Evolutionary conservation across 1,140 invertebrate genomes (phyloP).

Genomic region (Papilio dardanus): DNA sequence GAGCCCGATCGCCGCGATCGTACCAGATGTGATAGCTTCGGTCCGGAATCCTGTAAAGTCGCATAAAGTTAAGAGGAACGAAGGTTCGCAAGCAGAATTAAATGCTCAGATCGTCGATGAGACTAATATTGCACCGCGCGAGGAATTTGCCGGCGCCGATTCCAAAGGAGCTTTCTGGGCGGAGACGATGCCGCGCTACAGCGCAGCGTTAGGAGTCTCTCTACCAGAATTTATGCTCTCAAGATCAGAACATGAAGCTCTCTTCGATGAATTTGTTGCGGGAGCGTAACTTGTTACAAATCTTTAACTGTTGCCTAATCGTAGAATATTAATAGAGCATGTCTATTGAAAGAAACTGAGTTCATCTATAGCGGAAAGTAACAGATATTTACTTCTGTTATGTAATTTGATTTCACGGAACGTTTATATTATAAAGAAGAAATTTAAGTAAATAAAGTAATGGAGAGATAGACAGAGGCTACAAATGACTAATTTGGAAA

Average conservation of each 20-base stretch:
- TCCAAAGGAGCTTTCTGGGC: slow-evolving; percentile 83
- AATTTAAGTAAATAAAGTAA: slow-evolving; percentile 11
- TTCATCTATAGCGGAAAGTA: slow-evolving; percentile 60
- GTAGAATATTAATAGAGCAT: slow-evolving; percentile 70
- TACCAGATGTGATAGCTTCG: slow-evolving; percentile 38
- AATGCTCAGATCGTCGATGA: slow-evolving; percentile 63
- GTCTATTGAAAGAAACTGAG: slow-evolving; percentile 66
- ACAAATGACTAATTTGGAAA: slow-evolving; percentile 13
- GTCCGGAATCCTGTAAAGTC: slow-evolving; percentile 41
- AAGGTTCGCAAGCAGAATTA: slow-evolving; percentile 58
- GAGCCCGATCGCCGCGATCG: slow-evolving; percentile 44
- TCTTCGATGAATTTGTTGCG: slow-evolving; percentile 85
- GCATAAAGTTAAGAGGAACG: slow-evolving; percentile 64
- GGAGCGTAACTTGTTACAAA: slow-evolving; percentile 62
- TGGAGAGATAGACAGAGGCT: neutral
- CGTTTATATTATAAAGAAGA: slow-evolving; percentile 44
- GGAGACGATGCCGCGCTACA: slow-evolving; percentile 85
- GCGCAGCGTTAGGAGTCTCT: slow-evolving; percentile 84
- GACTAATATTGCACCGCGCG: slow-evolving; percentile 76
- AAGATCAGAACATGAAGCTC: slow-evolving; percentile 85
- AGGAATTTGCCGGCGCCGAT: slow-evolving; percentile 78
- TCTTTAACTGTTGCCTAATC: slow-evolving; percentile 57
- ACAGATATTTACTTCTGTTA: slow-evolving; percentile 66
- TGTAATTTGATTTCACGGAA: slow-evolving; percentile 71
- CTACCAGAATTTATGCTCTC: slow-evolving; percentile 87